Evolutionary conservation across 2,888 invertebrate species (phyloP).

Genomic region (Lamellibrachia satsuma): DNA sequence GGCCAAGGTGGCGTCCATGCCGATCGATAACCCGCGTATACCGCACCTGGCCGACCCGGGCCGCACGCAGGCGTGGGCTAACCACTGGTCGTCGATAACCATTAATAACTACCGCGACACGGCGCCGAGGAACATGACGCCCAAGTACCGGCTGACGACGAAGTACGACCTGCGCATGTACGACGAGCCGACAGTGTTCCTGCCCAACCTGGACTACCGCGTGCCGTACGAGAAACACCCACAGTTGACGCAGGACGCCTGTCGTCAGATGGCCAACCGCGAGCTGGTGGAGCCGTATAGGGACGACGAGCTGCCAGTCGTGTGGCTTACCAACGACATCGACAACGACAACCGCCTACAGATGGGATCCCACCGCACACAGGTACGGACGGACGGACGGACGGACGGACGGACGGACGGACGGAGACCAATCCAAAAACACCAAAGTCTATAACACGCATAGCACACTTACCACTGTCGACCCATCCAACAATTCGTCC

Average conservation of each 20-base stretch:
- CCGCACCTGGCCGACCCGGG: neutral
- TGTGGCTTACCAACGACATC: neutral
- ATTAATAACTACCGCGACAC: neutral
- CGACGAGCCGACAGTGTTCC: neutral
- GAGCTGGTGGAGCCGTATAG: neutral
- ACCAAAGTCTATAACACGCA: too few species aligned
- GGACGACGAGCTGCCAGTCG: neutral
- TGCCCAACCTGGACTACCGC: neutral
- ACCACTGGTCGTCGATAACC: neutral
- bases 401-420: neutral
- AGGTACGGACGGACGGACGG: neutral
- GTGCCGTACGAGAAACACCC: neutral
- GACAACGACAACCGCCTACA: conserved; percentile 6
- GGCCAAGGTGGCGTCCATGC: neutral
- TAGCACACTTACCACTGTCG: too few species aligned
- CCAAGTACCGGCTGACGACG: neutral
- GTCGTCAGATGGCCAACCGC: neutral
- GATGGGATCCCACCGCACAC: neutral
- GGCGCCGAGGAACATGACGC: neutral
- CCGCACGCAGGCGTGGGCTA: neutral
- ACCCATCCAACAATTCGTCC: too few species aligned
- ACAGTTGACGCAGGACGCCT: neutral
- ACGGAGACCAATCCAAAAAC: neutral
- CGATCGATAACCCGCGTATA: neutral
- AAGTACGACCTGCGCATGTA: neutral